Evolutionary conservation across 1,140 invertebrate species (phyloP).

Genomic region (Heliothis subflexa): DNA sequence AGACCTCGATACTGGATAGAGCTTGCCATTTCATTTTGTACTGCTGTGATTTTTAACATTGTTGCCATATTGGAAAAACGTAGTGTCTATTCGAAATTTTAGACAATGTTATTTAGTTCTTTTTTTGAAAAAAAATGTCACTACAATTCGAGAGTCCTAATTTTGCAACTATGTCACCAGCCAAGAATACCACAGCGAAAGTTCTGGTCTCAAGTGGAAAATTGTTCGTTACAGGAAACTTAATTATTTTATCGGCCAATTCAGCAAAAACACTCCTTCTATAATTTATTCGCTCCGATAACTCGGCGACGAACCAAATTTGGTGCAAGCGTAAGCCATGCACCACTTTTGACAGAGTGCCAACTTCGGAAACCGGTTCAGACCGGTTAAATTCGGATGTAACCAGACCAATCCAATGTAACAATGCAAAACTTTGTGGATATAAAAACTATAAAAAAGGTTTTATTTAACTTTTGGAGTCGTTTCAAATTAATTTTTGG

Average conservation of each 20-base stretch:
- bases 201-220: conserved; percentile 19
- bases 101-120: too few species aligned
- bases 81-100: too few species aligned
- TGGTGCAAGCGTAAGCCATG: conserved; percentile 43
- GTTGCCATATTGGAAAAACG: neutral
- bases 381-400: conserved; percentile 61
- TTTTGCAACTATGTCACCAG: conserved; percentile 10
- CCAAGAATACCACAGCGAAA: conserved; percentile 18
- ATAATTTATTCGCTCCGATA: conserved; percentile 36
- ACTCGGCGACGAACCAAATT: conserved; percentile 33
- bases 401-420: conserved; percentile 55
- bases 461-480: conserved; percentile 49
- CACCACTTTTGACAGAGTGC: conserved; percentile 62
- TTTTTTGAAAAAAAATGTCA: too few species aligned
- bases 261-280: conserved; percentile 31
- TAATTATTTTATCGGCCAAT: conserved; percentile 34
- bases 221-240: conserved; percentile 21
- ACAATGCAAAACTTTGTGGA: conserved; percentile 54
- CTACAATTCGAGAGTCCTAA: neutral
- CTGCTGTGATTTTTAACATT: neutral
- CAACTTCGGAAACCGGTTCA: conserved; percentile 63
- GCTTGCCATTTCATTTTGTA: neutral
- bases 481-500: conserved; percentile 50
- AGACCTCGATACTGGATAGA: neutral
- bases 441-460: conserved; percentile 44